These are phyloP conservation scores for Pterocles gutturalis DNA, from an alignment of 2,113 vertebrate genomes.

Conservation along the genomic window DNA sequence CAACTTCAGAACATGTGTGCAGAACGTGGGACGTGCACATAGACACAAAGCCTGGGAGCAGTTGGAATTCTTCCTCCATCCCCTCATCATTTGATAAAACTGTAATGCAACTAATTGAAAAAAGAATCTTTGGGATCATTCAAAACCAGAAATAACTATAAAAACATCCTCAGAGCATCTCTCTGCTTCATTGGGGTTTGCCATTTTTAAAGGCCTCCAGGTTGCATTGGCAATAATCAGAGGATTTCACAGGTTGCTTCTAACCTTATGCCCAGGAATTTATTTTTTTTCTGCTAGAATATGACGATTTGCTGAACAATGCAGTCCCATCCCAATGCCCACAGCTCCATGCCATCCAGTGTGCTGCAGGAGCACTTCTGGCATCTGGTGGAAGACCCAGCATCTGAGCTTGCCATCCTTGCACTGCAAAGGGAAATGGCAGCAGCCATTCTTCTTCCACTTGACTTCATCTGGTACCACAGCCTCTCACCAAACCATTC, in stretches of 20 bases:
- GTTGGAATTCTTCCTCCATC: not conserved
- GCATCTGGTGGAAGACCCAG: not conserved
- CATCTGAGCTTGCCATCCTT: fast-evolving
- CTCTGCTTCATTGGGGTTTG: not conserved
- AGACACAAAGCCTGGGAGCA: not conserved
- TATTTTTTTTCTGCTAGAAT: not conserved
- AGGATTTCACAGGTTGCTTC: not conserved
- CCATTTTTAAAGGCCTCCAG: not conserved
- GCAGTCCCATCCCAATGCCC: no score
- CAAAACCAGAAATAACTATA: not conserved
- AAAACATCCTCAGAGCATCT: not conserved
- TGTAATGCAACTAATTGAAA: not conserved
- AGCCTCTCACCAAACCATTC: not conserved
- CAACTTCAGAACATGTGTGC: not conserved
- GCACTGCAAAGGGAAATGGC: not conserved
- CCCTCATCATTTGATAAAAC: not conserved
- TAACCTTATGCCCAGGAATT: not conserved
- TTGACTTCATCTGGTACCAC: not conserved
- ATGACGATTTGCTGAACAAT: not conserved
- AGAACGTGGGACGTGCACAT: fast-evolving
- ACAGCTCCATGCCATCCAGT: not conserved
- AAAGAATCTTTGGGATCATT: not conserved
- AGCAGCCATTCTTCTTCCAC: not conserved
- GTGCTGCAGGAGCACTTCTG: not conserved
- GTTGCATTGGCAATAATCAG: not conserved